Percentiles rank a stretch among this genome's conserved stretches.
Conservation (phyloP, 2,888 invertebrate genomes). For the Trachelus stipa region DNA sequence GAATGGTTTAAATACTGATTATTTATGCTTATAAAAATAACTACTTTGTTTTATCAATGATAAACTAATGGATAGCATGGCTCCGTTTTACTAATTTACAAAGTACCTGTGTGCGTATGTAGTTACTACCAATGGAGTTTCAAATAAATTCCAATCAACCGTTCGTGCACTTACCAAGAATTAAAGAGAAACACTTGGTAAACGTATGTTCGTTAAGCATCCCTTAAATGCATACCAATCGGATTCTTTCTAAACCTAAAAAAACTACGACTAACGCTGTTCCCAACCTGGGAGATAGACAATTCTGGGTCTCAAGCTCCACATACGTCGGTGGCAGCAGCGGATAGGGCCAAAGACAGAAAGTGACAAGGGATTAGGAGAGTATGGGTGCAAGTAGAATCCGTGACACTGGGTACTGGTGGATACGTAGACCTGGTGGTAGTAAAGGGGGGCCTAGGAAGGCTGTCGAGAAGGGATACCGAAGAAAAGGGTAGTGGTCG, state of each 20-base stretch:
- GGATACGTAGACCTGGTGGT: not conserved
- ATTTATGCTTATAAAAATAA: not conserved
- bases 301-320: not conserved
- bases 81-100: not conserved
- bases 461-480: slow-evolving; percentile 24
- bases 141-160: not conserved
- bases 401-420: not conserved
- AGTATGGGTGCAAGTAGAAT: slow-evolving; percentile 1
- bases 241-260: not conserved
- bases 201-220: not conserved
- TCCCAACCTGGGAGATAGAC: not conserved
- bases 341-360: slow-evolving; percentile 6
- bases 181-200: not conserved
- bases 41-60: not conserved
- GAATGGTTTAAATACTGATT: not conserved
- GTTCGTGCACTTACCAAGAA: not conserved
- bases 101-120: not conserved
- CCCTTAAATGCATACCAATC: not conserved
- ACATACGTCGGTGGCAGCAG: slow-evolving; percentile 6
- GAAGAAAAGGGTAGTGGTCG: slow-evolving; percentile 41
- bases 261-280: not conserved
- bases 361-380: slow-evolving; percentile 6
- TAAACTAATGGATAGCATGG: not conserved
- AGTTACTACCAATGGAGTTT: not conserved
- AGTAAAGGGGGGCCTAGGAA: not conserved